These are phyloP conservation scores for Drosophila algonquin DNA, from an alignment of 2,888 invertebrate genomes.

Conservation along the genomic window DNA sequence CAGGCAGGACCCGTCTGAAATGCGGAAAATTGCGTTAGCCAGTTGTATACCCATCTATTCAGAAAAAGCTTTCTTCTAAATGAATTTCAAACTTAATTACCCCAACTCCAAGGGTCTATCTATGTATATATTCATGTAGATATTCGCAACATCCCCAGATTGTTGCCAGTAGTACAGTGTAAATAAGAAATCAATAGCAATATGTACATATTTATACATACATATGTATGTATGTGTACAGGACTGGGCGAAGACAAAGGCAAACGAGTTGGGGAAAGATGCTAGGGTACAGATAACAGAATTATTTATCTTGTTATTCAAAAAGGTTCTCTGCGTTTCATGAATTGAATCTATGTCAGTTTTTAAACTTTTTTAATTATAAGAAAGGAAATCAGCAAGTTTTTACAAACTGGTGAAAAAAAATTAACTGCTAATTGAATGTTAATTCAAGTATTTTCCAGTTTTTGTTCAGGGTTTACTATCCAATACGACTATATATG, in stretches of 20 bases:
- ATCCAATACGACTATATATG: too few species aligned
- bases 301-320: not conserved
- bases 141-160: constrained; percentile 15
- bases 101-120: not conserved
- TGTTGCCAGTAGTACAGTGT: constrained; percentile 25
- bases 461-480: not conserved
- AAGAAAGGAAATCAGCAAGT: not conserved
- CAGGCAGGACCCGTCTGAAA: constrained; percentile 92
- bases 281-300: not conserved
- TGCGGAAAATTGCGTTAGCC: constrained; percentile 52
- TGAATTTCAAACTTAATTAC: constrained; percentile 45
- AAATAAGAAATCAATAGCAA: constrained; percentile 34
- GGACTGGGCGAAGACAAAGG: not conserved
- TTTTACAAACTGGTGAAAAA: not conserved
- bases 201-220: not conserved
- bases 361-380: not conserved
- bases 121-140: not conserved
- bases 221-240: constrained; percentile 6
- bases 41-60: constrained; percentile 39
- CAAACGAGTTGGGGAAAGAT: not conserved
- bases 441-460: not conserved
- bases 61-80: constrained; percentile 48
- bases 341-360: too few species aligned
- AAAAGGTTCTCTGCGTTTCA: not conserved
- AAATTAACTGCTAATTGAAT: not conserved